Conservation (phyloP, 2,888 invertebrate genomes). For the Leucoptera coffeella region DNA sequence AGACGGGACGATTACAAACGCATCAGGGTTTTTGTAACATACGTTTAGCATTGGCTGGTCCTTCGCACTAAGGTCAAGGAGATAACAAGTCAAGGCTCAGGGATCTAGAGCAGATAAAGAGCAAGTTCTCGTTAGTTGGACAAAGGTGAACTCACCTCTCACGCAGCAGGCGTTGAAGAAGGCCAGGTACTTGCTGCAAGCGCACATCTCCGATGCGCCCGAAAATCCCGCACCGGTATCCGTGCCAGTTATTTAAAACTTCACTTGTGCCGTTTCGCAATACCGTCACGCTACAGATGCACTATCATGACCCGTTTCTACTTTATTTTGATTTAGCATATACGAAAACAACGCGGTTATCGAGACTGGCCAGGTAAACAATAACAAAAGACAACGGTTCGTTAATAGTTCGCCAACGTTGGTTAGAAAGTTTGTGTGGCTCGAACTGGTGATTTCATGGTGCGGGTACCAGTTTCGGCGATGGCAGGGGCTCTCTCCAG, state of each 20-base stretch:
- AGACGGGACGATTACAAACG: too few species aligned
- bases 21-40: too few species aligned
- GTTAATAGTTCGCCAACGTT: slow-evolving; percentile 19
- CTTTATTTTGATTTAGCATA: too few species aligned
- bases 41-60: too few species aligned
- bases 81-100: too few species aligned
- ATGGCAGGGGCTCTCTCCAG: too few species aligned
- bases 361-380: slow-evolving; percentile 22
- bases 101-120: too few species aligned
- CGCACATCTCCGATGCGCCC: slow-evolving; percentile 35
- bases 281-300: slow-evolving; percentile 29
- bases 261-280: slow-evolving; percentile 48
- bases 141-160: slow-evolving; percentile 30
- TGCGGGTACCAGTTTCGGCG: slow-evolving; percentile 10
- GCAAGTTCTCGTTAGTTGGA: too few species aligned
- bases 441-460: slow-evolving; percentile 14
- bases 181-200: slow-evolving; percentile 46
- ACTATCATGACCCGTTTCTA: too few species aligned
- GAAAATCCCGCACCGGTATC: slow-evolving; percentile 20
- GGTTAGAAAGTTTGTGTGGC: slow-evolving; percentile 27
- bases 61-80: too few species aligned
- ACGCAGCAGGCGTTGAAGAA: slow-evolving; percentile 47
- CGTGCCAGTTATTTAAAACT: slow-evolving; percentile 50
- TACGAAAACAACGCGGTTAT: too few species aligned
- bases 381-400: slow-evolving; percentile 7